Percentiles rank a stretch among this genome's conserved stretches.
phyloP scores from a whole-genome alignment of 2,113 vertebrate species.

The Budorcas taxicolor region DNA sequence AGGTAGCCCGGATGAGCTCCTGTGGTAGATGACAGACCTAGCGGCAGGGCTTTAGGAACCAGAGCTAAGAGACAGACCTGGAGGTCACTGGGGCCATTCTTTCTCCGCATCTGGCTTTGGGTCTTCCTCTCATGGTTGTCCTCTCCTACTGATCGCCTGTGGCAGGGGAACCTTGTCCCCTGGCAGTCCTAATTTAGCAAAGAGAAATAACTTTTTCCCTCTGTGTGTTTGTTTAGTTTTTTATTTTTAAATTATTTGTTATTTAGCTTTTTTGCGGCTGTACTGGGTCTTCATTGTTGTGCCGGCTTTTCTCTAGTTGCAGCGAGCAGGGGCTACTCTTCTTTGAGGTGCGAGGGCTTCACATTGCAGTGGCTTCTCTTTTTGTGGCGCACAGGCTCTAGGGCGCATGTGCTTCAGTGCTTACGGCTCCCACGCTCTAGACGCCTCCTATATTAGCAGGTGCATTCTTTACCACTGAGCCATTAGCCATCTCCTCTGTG shows the following conservation, averaged over 20 bases:
- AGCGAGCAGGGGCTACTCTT: background rate
- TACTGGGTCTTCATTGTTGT: background rate
- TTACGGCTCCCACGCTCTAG: too few species aligned
- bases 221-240: background rate
- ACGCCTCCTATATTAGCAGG: background rate
- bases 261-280: background rate
- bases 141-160: background rate
- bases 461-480: background rate
- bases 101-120: background rate
- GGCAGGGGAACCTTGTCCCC: background rate
- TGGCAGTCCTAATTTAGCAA: background rate
- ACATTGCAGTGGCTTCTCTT: background rate
- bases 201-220: background rate
- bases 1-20: background rate
- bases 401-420: background rate
- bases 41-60: background rate
- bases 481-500: background rate
- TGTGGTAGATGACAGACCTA: background rate
- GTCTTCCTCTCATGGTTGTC: background rate
- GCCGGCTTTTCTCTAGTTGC: background rate
- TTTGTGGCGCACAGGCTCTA: background rate
- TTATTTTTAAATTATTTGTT: background rate
- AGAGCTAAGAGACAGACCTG: background rate
- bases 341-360: background rate
- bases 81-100: background rate